These are phyloP conservation scores for Amblyteles armatorius DNA, from an alignment of 2,888 invertebrate genomes.

Conservation along the genomic window DNA sequence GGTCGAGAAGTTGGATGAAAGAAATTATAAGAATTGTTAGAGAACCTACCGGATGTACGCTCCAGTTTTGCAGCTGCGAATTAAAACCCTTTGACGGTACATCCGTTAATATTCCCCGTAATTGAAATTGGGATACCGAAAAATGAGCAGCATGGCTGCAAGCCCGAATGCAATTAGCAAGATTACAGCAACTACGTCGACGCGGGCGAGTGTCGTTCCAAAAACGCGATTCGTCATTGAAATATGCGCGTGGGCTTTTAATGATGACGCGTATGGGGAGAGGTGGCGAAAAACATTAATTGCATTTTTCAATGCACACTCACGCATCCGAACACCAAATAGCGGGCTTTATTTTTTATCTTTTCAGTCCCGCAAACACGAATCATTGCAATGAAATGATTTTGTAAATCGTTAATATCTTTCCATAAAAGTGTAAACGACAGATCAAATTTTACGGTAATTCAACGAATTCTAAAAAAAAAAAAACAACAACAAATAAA, in stretches of 20 bases:
- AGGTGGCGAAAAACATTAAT: slow-evolving; percentile 6
- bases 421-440: too few relatives aligned
- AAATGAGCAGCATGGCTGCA: slow-evolving; percentile 15
- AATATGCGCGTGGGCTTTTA: slow-evolving; percentile 20
- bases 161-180: slow-evolving; percentile 47
- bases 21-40: background rate
- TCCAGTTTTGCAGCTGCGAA: slow-evolving; percentile 13
- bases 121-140: slow-evolving; percentile 41
- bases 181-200: slow-evolving; percentile 26
- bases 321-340: background rate
- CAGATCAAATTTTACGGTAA: too few relatives aligned
- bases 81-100: slow-evolving; percentile 21
- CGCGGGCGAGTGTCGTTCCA: slow-evolving; percentile 13
- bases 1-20: background rate
- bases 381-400: too few relatives aligned
- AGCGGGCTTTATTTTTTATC: too few relatives aligned
- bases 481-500: too few relatives aligned
- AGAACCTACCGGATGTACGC: background rate
- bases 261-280: slow-evolving; percentile 15
- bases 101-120: slow-evolving; percentile 35
- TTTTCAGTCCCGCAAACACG: too few relatives aligned
- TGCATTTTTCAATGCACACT: background rate
- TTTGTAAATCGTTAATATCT: too few relatives aligned
- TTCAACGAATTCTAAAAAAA: too few relatives aligned
- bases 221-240: slow-evolving; percentile 37